These are phyloP conservation scores for Prorops nasuta DNA, from an alignment of 1,140 invertebrate genomes.

Conservation along the genomic window DNA sequence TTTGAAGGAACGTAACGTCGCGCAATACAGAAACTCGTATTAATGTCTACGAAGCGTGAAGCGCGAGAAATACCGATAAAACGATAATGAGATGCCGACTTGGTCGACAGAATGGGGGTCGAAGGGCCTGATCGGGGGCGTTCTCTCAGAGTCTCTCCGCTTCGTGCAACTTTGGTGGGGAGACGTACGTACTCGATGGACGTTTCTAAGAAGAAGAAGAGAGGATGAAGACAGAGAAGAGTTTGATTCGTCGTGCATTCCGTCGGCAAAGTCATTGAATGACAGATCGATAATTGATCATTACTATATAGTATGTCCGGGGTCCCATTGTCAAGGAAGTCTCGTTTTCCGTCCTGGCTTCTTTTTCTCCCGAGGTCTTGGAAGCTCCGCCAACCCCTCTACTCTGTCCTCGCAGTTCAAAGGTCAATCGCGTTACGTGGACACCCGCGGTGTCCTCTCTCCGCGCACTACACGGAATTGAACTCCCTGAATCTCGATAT, in stretches of 20 bases:
- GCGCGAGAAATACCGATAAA: no score
- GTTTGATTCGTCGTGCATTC: constrained; percentile 52
- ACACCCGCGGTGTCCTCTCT: constrained; percentile 48
- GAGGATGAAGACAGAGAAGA: constrained; percentile 25
- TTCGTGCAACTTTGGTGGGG: no score
- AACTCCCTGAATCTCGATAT: no score
- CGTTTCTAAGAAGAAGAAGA: constrained; percentile 6
- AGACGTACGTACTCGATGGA: no score
- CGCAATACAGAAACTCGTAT: no score
- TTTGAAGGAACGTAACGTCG: no score
- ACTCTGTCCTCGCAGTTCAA: no score
- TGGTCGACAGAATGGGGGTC: constrained; percentile 12
- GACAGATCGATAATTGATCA: constrained; percentile 58
- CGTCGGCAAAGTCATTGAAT: constrained; percentile 45
- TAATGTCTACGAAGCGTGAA: no score
- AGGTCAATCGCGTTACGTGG: constrained; percentile 42
- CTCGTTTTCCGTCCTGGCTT: constrained; percentile 26
- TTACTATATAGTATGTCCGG: constrained; percentile 53
- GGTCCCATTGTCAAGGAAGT: constrained; percentile 41
- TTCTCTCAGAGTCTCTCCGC: no score
- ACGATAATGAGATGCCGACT: constrained; percentile 23
- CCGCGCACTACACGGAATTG: no score
- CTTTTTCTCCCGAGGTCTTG: no score
- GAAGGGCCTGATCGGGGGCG: constrained; percentile 1
- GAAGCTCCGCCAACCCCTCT: no score